Evolutionary conservation across 2,797 vertebrate species (phyloP), one percentile per base, ranked within the genome.

Genomic region (Lophotriccus pileatus): DNA sequence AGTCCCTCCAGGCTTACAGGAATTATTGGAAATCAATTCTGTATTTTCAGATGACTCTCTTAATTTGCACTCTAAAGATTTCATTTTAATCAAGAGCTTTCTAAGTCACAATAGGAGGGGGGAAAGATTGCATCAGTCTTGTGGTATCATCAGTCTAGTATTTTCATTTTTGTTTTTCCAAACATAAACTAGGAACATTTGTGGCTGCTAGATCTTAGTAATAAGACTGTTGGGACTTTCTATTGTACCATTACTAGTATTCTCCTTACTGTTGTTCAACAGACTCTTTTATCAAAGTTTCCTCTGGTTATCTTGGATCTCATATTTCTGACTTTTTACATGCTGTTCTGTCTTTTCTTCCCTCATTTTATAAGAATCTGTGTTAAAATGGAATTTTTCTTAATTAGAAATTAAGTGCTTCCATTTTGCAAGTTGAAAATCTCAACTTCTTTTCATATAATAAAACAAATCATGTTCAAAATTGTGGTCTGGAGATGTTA

Each of bases 11-110:
- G 74, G 36, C 47, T 86, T 63, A 47, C 36, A 93, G 74, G 52
- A 92, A 50, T 93, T 79, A 89, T 6, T 93, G 87, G 73, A 95
- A 94, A 96, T 92, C 84, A 84, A 64, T 90, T 59, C 70, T 79
- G 12, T 44, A 30, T 84, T 63, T 92, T 90, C 59, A 74, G 59
- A 82, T 84, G 47, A 76, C 70, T 86, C 73, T 91, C 69, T 93
- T 87, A 92, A 96, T 94, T 90, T 84, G 55, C 41, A 70, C 67
- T 90, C 23, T 67, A 76, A 93, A 84, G 81, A 82, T 92, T 93
- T 82, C 62, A 14, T 90, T 89, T 89, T 82, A 87, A 77, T 90
- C 59, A 79, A 84, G 41, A 76, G 25, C 32, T 93, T 81, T 84
- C 41, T 10, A 58, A 87, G 36, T 59, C 32, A 55, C 19, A 4